A percentile compares a stretch with the other conserved stretches of the same genome.
phyloP scores from a whole-genome alignment of 2,888 invertebrate species.

The Idaea biselata region DNA sequence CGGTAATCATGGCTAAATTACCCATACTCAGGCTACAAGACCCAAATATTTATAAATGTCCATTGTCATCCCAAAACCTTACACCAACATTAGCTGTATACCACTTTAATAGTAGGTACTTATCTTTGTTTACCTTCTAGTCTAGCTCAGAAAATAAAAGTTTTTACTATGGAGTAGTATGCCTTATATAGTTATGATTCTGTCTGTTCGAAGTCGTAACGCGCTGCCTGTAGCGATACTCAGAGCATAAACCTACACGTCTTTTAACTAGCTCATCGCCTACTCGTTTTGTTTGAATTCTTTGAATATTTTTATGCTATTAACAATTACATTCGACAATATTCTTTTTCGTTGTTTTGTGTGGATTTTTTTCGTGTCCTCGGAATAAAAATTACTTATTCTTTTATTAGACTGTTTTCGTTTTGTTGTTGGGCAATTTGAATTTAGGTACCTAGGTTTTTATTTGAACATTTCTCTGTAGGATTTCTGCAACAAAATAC shows the following conservation, averaged over 20 bases:
- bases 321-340: conserved; percentile 20
- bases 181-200: not conserved
- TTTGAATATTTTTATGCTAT: not conserved
- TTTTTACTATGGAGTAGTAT: not conserved
- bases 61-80: too few relatives aligned
- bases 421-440: not conserved
- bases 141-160: not conserved
- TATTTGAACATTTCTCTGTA: not conserved
- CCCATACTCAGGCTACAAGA: too few relatives aligned
- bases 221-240: not conserved
- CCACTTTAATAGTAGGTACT: not conserved
- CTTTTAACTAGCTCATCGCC: not conserved
- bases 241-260: not conserved
- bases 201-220: not conserved
- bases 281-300: not conserved
- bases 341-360: conserved; percentile 21
- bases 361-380: not conserved
- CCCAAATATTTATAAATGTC: too few relatives aligned
- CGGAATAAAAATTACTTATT: not conserved
- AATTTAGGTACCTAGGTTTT: not conserved
- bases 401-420: not conserved
- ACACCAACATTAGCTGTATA: not conserved
- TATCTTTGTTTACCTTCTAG: not conserved
- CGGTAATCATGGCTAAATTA: not conserved
- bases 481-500: not conserved